Percentiles rank a stretch among this genome's conserved stretches.
Evolutionary conservation across 2,113 vertebrate genomes (phyloP).

Genomic region (Oncorhynchus kisutch): DNA sequence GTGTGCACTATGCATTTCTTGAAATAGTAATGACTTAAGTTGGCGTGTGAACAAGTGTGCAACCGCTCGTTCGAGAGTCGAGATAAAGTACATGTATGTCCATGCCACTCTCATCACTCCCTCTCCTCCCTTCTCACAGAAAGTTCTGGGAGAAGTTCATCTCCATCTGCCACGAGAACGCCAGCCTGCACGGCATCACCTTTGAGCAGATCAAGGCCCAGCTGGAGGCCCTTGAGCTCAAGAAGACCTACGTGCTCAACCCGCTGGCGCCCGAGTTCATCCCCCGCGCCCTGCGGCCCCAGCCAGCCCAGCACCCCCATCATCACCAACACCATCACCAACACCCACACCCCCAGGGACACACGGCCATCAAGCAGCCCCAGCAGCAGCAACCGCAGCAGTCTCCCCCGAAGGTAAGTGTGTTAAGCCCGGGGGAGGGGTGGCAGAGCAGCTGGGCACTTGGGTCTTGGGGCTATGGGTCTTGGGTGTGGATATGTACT

Average conservation of each 20-base stretch:
- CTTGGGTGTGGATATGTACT: background rate
- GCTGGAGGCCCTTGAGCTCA: conserved; percentile 95
- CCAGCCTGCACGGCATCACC: conserved; percentile 96
- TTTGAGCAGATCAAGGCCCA: conserved; percentile 98
- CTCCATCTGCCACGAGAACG: conserved; percentile 93
- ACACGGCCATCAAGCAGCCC: conserved; percentile 73
- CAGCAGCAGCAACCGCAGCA: conserved; percentile 84
- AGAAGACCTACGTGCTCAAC: conserved; percentile 98
- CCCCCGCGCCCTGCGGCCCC: conserved; percentile 88
- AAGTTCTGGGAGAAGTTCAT: conserved; percentile 99
- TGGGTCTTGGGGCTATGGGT: background rate
- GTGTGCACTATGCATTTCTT: background rate
- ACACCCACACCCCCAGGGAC: conserved; percentile 69
- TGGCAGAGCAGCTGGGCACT: background rate
- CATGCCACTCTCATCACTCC: background rate
- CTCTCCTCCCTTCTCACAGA: conserved; percentile 60
- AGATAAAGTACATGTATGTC: too few species aligned
- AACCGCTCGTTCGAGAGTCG: too few species aligned
- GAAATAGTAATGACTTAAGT: background rate
- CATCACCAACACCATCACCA: conserved; percentile 71
- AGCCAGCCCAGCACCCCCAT: conserved; percentile 69
- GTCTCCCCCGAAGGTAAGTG: conserved; percentile 90
- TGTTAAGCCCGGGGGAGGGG: background rate
- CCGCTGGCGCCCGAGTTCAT: conserved; percentile 97
- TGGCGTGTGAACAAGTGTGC: too few species aligned